Evolutionary conservation across 2,113 vertebrate genomes (phyloP).

Genomic region (Thamnaconus septentrionalis): DNA sequence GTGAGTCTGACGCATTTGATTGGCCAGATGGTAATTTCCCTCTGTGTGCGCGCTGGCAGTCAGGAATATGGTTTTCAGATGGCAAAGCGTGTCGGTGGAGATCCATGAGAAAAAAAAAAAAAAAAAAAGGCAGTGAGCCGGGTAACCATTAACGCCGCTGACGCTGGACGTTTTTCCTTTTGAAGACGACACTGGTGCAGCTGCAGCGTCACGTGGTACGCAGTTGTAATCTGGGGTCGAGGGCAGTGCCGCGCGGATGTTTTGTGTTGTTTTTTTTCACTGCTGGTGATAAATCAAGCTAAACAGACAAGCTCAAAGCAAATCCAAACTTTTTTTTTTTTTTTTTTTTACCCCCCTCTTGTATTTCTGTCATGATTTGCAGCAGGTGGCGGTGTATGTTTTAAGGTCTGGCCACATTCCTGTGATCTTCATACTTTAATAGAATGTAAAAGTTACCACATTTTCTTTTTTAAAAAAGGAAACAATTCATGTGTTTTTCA

Average conservation of each 20-base stretch:
- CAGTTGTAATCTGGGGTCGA: constrained; percentile 26
- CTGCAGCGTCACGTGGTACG: constrained; percentile 40
- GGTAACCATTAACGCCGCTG: constrained; percentile 31
- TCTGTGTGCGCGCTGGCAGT: constrained; percentile 4
- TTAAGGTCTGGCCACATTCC: neutral
- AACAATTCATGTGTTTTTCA: neutral
- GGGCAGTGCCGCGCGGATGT: constrained; percentile 7
- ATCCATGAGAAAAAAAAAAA: constrained; percentile 48
- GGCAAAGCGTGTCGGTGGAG: constrained; percentile 51
- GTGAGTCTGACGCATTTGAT: constrained; percentile 35
- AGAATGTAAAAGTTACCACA: neutral
- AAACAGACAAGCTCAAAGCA: constrained; percentile 18
- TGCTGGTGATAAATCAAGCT: constrained; percentile 28
- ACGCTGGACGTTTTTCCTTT: constrained; percentile 25
- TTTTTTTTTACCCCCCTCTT: too few species aligned
- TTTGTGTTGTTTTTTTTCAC: constrained; percentile 31
- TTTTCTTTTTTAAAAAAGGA: neutral
- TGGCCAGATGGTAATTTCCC: constrained; percentile 61
- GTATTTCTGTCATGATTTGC: neutral
- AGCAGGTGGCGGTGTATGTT: neutral
- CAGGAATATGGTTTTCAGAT: constrained; percentile 65
- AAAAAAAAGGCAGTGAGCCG: constrained; percentile 22
- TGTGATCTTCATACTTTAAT: neutral
- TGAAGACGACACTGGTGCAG: constrained; percentile 46
- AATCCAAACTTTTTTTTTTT: constrained; percentile 9